Conservation (phyloP, 2,888 invertebrate genomes). For the Synanthedon formicaeformis region DNA sequence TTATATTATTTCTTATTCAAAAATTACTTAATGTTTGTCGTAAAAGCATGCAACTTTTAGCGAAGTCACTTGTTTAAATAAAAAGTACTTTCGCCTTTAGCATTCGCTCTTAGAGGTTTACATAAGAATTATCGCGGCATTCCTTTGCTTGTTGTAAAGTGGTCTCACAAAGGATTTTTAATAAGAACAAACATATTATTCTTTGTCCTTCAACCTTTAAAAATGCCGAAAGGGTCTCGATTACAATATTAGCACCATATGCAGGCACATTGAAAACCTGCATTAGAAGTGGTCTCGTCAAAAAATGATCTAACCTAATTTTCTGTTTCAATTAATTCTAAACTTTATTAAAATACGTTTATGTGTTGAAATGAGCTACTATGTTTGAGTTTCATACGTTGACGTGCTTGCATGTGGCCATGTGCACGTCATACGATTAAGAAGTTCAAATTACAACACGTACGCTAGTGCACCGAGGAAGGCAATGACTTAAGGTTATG, state of each 20-base stretch:
- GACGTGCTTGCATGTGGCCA: slow-evolving; percentile 15
- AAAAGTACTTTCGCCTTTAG: slow-evolving; percentile 50
- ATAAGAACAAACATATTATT: slow-evolving; percentile 10
- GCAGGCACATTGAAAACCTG: slow-evolving; percentile 26
- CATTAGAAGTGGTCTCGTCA: not conserved
- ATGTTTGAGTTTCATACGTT: not conserved
- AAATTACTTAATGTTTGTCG: slow-evolving; percentile 56
- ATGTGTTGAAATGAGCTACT: not conserved
- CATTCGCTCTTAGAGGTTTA: slow-evolving; percentile 23
- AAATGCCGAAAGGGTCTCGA: slow-evolving; percentile 21
- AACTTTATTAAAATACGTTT: not conserved
- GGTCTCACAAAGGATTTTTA: slow-evolving; percentile 6
- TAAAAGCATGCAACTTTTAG: slow-evolving; percentile 44
- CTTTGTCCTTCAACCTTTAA: slow-evolving; percentile 10
- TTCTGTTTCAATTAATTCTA: not conserved
- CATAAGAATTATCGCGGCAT: slow-evolving; percentile 20
- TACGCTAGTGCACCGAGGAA: slow-evolving; percentile 46
- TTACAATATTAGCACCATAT: slow-evolving; percentile 15
- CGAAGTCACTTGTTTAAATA: slow-evolving; percentile 41
- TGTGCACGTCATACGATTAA: slow-evolving; percentile 16
- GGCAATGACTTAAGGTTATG: slow-evolving; percentile 21
- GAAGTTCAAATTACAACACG: slow-evolving; percentile 38
- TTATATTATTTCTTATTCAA: slow-evolving; percentile 30
- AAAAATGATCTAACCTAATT: not conserved
- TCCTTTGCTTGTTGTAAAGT: slow-evolving; percentile 13